Base-by-base conservation (phyloP, 2,888 invertebrate genomes). In the Clusia tigrina region DNA sequence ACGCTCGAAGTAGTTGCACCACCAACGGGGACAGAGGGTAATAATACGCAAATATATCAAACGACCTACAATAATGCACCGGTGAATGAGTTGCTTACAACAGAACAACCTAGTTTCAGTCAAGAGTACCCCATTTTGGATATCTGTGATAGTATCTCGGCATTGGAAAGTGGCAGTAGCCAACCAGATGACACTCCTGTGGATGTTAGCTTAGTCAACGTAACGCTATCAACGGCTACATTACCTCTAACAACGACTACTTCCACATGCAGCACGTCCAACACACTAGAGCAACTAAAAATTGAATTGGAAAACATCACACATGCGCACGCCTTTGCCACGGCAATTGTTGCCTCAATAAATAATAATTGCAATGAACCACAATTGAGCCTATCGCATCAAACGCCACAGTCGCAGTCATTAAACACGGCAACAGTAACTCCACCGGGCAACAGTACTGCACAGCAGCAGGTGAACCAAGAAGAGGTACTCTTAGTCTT, bases 231-330 rank as follows among this genome's bases (percentile, higher is more conserved):
- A 15, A 42, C 42, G 3, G n/a, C 63, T 55, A 9, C 65, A 66
- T 48, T 65, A 56, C 32, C 38, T 20, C 65, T n/a, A n/a, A n/a
- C 56, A 22, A 54, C 64, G 10, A 37, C 53, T 54, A 53, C 64
- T 63, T n/a, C n/a, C n/a, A n/a, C n/a, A n/a, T n/a, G n/a, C n/a
- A 69, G 70, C 48, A 60, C 68, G 67, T 86, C 86, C 53, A 86
- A 86, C 64, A 87, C 87, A 0, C 74, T 87, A 42, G 87, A 87
- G 66, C 87, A 87, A 68, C 74, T 87, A 2, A 87, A 87, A 76
- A 87, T 87, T 61, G 87, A 86, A 61, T 75, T 87, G 38, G 87
- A 87, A 67, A 87, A 87, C 67, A 84, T 87, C 60, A 87, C 87
- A 25, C 86, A 87, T 65, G 86, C 85, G 2, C 86, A 86, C 74